phyloP scores from a whole-genome alignment of 2,113 vertebrate genomes.

The Turnix velox region DNA sequence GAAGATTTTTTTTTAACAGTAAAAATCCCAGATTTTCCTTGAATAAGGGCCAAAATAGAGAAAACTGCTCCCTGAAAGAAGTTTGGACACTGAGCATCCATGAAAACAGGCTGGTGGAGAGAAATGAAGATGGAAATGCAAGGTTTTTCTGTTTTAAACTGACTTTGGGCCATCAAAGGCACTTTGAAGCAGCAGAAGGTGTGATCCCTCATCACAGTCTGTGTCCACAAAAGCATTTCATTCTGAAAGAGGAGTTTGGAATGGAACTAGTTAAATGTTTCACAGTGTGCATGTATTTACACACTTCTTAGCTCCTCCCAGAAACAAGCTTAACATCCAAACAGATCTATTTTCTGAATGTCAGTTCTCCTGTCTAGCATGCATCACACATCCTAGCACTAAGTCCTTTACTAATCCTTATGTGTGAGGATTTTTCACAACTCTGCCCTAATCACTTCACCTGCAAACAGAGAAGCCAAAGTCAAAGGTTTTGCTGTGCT shows the following conservation, averaged over 20 bases:
- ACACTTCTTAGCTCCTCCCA: background rate
- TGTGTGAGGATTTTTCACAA: background rate
- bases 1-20: background rate
- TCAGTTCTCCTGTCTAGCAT: background rate
- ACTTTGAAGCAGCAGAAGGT: background rate
- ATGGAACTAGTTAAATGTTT: background rate
- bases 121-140: background rate
- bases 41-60: background rate
- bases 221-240: background rate
- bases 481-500: background rate
- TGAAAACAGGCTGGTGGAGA: background rate
- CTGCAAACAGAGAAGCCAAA: background rate
- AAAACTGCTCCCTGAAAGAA: background rate
- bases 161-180: background rate
- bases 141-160: background rate
- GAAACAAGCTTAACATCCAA: background rate
- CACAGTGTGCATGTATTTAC: background rate
- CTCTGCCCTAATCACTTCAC: background rate
- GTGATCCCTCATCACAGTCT: background rate
- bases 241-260: background rate
- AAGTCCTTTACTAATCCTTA: background rate
- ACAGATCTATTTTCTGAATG: background rate
- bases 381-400: background rate
- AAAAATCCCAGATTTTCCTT: background rate
- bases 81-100: background rate